phyloP scores from a whole-genome alignment of 2,113 vertebrate species.

The Aramus guarauna region DNA sequence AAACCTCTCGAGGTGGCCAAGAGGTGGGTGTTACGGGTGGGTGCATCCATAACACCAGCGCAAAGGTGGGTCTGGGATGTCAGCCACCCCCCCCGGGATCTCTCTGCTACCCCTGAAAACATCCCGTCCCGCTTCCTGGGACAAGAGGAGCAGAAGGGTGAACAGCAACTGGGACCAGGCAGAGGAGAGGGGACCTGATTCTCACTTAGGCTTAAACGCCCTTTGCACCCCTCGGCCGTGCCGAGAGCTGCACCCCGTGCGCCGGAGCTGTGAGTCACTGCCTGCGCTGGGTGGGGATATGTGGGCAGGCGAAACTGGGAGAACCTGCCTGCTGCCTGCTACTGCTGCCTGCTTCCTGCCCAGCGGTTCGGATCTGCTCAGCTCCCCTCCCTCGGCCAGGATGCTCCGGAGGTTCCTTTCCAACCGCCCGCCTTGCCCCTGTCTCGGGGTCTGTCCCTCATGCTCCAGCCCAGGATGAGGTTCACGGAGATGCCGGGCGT shows the following conservation, averaged over 20 bases:
- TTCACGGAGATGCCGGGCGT: rapidly evolving
- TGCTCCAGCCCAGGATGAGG: background rate
- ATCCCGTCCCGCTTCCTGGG: rapidly evolving
- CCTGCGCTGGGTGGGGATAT: background rate
- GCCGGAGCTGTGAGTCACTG: background rate
- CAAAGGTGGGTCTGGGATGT: background rate
- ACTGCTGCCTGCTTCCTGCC: background rate
- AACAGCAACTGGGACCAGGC: background rate
- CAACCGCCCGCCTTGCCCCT: too few relatives aligned
- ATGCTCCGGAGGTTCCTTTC: background rate
- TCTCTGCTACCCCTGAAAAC: background rate
- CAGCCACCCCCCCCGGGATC: background rate
- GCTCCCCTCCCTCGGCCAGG: rapidly evolving
- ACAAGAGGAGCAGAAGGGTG: background rate
- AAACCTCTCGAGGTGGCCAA: background rate
- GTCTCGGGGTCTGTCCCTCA: background rate
- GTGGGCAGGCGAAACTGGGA: background rate
- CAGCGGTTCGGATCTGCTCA: rapidly evolving
- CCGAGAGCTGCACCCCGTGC: rapidly evolving
- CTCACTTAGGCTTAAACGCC: background rate
- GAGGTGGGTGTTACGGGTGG: background rate
- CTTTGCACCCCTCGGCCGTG: background rate
- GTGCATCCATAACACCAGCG: background rate
- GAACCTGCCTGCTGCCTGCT: background rate
- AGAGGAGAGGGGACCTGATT: background rate